A percentile compares a stretch with the other conserved stretches of the same genome.
Evolutionary conservation across 2,113 vertebrate species (phyloP).

Genomic region (Todiramphus chloris): DNA sequence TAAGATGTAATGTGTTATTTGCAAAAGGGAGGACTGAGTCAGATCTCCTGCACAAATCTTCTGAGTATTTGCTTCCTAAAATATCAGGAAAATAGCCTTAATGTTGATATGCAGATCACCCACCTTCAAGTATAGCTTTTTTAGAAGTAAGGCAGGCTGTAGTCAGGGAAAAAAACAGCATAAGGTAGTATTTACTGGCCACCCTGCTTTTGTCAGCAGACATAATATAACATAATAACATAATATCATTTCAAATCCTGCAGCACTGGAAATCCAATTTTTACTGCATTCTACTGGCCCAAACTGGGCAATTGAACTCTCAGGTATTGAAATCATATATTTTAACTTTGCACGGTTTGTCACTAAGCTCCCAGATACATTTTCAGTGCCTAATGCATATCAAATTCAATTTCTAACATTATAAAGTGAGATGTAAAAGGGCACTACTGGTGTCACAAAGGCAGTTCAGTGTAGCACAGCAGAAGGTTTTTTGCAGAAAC

Average conservation of each 20-base stretch:
- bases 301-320: background rate
- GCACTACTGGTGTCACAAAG: background rate
- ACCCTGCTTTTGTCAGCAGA: background rate
- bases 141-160: background rate
- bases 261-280: slow-evolving; percentile 1
- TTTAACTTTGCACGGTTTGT: background rate
- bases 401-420: background rate
- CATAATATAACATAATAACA: background rate
- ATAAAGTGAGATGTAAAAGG: background rate
- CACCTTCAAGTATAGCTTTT: background rate
- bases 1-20: background rate
- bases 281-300: background rate
- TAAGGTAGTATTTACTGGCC: background rate
- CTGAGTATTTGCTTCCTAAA: background rate
- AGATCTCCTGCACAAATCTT: too few relatives aligned
- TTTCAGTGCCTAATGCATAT: background rate
- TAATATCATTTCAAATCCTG: background rate
- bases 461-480: background rate
- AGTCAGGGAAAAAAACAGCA: background rate
- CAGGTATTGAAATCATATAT: background rate
- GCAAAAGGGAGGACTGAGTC: background rate
- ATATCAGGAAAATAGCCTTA: background rate
- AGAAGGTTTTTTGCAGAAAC: background rate
- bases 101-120: background rate
- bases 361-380: background rate